Base-by-base conservation (phyloP, 2,797 vertebrate genomes). In the Mormyrops attenuatus region DNA sequence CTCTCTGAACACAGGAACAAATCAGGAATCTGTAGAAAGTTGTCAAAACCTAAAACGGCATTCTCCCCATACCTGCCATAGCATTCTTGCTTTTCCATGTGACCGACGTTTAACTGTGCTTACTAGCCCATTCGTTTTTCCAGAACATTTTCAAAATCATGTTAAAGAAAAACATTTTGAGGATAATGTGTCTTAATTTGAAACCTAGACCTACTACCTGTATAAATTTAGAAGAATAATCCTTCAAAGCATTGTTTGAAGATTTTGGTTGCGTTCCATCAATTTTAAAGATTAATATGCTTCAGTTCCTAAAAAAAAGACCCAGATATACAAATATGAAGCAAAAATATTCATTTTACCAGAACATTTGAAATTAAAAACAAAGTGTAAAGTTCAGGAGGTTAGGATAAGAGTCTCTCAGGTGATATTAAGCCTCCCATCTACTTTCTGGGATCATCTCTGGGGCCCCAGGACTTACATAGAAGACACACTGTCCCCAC, bases 391-490 rank as follows among this genome's bases (percentile, higher is more conserved):
- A 87, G 22, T 53, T 53, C 85, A 17, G 49, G 15, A 41, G 30
- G 52, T 30, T 22, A 22, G 69, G 69, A 84, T 80, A 2, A 41
- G 30, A 17, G 50, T 88, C 50, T 82, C 69, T 82, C 30, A 44
- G 34, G 69, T 82, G 41, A 52, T 22, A 26, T 22, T 86, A 85
- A 44, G 44, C 82, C 69, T 90, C 85, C 88, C 90, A 38, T 87
- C 88, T 92, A 66, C 80, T 90, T 88, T 88, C 90, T 85, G 89
- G 77, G 90, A 38, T 84, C 85, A 90, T 86, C 85, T 66, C 87
- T 60, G 57, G 57, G n/a, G 57, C n/a, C 57, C 57, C n/a, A 60
- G 26, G 91, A 86, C 91, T 92, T 88, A 92, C 90, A 92, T 77
- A 30, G 91, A 91, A 20, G 60, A 90, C 80, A 89, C 55, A 88